Percentiles rank a stretch among this genome's conserved stretches.
phyloP scores from a whole-genome alignment of 2,888 invertebrate species.

The Auanema freiburgensis region DNA sequence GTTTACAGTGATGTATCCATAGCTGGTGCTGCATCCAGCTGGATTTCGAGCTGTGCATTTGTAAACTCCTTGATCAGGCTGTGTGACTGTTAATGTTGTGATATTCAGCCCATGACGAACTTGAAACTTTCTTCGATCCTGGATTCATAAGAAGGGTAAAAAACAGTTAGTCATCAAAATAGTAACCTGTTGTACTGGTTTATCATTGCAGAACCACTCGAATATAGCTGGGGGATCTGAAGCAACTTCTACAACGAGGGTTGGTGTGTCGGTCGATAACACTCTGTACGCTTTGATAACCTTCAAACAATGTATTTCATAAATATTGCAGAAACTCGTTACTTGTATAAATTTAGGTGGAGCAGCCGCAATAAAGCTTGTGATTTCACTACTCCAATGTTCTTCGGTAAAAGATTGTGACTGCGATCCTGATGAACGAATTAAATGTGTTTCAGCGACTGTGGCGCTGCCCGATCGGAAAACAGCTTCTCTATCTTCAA shows the following conservation, averaged over 20 bases:
- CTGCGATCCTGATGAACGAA: slow-evolving; percentile 43
- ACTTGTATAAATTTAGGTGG: slow-evolving; percentile 62
- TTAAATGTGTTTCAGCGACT: slow-evolving; percentile 46
- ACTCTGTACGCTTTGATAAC: slow-evolving; percentile 63
- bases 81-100: slow-evolving; percentile 54
- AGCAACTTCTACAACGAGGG: slow-evolving; percentile 62
- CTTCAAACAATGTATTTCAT: slow-evolving; percentile 23
- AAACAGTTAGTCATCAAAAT: too few species aligned
- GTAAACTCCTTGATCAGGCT: slow-evolving; percentile 72
- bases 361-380: slow-evolving; percentile 57
- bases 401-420: slow-evolving; percentile 56
- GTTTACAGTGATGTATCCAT: slow-evolving; percentile 60
- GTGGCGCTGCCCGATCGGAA: slow-evolving; percentile 44
- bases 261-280: slow-evolving; percentile 55
- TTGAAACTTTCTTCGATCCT: slow-evolving; percentile 51
- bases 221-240: slow-evolving; percentile 52
- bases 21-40: slow-evolving; percentile 75
- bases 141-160: too few species aligned
- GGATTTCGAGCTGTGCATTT: slow-evolving; percentile 88
- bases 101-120: slow-evolving; percentile 58
- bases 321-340: slow-evolving; percentile 1
- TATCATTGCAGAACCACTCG: slow-evolving; percentile 61
- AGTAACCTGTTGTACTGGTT: slow-evolving; percentile 47
- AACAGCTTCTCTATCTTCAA: slow-evolving; percentile 54
- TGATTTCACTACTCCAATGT: slow-evolving; percentile 62